A percentile compares a stretch with the other conserved stretches of the same genome.
Evolutionary conservation across 2,888 invertebrate genomes (phyloP).

Genomic region (Lycaena phlaeas): DNA sequence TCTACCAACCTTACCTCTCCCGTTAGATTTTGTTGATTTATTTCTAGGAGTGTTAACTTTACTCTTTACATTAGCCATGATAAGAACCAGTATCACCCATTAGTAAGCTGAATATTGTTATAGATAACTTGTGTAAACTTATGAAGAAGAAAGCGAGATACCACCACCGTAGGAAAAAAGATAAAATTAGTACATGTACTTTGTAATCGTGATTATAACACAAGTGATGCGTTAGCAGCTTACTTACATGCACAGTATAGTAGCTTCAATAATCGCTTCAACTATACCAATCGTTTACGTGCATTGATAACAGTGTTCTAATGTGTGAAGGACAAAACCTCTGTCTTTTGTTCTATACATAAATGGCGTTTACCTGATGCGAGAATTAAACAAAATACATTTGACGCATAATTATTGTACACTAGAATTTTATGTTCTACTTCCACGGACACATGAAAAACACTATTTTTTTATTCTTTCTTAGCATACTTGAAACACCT

Average conservation of each 20-base stretch:
- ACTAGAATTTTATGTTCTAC: neutral
- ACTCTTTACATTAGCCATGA: slow-evolving; percentile 60
- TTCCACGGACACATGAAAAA: neutral
- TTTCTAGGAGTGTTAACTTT: slow-evolving; percentile 45
- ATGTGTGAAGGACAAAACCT: slow-evolving; percentile 62
- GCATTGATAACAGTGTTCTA: slow-evolving; percentile 62
- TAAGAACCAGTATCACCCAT: slow-evolving; percentile 31
- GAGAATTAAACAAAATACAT: slow-evolving; percentile 29
- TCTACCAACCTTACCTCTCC: slow-evolving; percentile 30
- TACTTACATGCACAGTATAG: slow-evolving; percentile 62
- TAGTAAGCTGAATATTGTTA: slow-evolving; percentile 45
- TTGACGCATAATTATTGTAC: slow-evolving; percentile 28
- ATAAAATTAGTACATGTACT: slow-evolving; percentile 33
- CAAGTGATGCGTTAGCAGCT: slow-evolving; percentile 32
- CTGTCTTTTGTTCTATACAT: slow-evolving; percentile 57
- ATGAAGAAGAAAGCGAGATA: slow-evolving; percentile 25
- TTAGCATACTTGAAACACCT: neutral
- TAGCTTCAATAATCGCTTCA: slow-evolving; percentile 64
- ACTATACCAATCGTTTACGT: slow-evolving; percentile 52
- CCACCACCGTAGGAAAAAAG: slow-evolving; percentile 48
- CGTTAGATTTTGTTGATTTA: slow-evolving; percentile 31
- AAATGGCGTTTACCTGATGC: slow-evolving; percentile 55
- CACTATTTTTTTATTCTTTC: neutral
- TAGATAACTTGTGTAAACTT: slow-evolving; percentile 21
- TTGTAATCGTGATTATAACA: slow-evolving; percentile 22